These are phyloP conservation scores for Corythaixoides concolor DNA, from an alignment of 2,113 vertebrate genomes.

Conservation along the genomic window DNA sequence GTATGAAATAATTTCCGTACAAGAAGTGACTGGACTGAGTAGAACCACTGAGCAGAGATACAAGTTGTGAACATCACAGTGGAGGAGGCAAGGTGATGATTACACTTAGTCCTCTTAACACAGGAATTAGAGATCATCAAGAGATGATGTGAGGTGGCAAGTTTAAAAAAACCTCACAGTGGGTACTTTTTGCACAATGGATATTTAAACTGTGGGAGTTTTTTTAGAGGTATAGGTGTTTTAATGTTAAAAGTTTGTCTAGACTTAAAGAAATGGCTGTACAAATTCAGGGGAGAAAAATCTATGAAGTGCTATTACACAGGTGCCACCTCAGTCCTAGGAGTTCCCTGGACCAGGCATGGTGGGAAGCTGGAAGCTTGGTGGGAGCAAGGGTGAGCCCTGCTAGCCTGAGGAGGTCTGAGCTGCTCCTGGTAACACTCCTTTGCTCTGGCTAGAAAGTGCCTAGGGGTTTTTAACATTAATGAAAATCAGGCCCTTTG, in stretches of 20 bases:
- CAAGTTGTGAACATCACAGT: neutral
- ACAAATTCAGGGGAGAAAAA: neutral
- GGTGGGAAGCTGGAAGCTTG: neutral
- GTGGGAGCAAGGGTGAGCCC: neutral
- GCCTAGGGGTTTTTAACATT: neutral
- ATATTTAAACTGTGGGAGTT: neutral
- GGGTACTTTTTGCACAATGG: neutral
- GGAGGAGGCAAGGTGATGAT: neutral
- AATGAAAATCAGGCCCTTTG: neutral
- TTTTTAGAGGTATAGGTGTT: neutral
- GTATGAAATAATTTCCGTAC: neutral
- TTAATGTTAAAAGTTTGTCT: neutral
- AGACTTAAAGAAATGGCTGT: neutral
- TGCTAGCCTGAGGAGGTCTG: neutral
- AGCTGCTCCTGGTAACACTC: neutral
- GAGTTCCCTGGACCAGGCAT: neutral
- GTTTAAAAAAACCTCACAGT: neutral
- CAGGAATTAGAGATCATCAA: neutral
- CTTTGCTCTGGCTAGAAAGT: neutral
- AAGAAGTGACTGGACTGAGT: neutral
- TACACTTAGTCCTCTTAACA: neutral
- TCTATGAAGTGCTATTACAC: neutral
- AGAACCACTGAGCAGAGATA: neutral
- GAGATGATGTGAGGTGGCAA: neutral
- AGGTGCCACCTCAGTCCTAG: neutral